A percentile compares a stretch with the other conserved stretches of the same genome.
phyloP scores from a whole-genome alignment of 1,140 invertebrate genomes.

The Leptinotarsa undecemlineata region DNA sequence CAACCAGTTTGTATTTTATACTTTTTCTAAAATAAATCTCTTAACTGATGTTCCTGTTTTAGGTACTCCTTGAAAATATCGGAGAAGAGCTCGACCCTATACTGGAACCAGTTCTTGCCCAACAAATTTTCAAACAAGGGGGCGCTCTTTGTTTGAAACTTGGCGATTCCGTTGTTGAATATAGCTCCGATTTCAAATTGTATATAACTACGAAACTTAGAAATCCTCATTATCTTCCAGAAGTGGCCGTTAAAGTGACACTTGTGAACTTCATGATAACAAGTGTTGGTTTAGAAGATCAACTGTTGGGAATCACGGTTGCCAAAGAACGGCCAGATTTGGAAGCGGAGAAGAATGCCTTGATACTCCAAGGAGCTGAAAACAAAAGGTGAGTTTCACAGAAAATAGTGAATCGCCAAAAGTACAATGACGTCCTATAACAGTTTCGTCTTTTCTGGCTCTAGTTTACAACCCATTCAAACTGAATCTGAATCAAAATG shows the following conservation, averaged over 20 bases:
- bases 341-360: conserved; percentile 87
- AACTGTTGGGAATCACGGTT: conserved; percentile 87
- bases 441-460: too few species aligned
- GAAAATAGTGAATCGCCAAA: too few species aligned
- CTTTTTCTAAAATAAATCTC: background rate
- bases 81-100: conserved; percentile 88
- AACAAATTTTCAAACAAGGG: conserved; percentile 89
- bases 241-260: conserved; percentile 89
- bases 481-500: too few species aligned
- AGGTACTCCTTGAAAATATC: conserved; percentile 85
- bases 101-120: conserved; percentile 83
- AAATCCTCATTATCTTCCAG: conserved; percentile 92
- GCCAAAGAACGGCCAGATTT: conserved; percentile 90
- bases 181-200: conserved; percentile 85
- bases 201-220: conserved; percentile 94
- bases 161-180: conserved; percentile 82
- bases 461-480: too few species aligned
- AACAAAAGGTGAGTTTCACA: conserved; percentile 68
- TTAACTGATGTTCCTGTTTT: conserved; percentile 43
- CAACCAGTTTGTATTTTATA: conserved; percentile 64
- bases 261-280: conserved; percentile 95
- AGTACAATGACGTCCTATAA: too few species aligned
- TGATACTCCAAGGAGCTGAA: conserved; percentile 87
- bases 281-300: conserved; percentile 86
- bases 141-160: conserved; percentile 79